A percentile compares a stretch with the other conserved stretches of the same genome.
These are phyloP conservation scores for Perizoma flavofasciatum DNA, from an alignment of 2,888 invertebrate genomes.

Conservation along the genomic window DNA sequence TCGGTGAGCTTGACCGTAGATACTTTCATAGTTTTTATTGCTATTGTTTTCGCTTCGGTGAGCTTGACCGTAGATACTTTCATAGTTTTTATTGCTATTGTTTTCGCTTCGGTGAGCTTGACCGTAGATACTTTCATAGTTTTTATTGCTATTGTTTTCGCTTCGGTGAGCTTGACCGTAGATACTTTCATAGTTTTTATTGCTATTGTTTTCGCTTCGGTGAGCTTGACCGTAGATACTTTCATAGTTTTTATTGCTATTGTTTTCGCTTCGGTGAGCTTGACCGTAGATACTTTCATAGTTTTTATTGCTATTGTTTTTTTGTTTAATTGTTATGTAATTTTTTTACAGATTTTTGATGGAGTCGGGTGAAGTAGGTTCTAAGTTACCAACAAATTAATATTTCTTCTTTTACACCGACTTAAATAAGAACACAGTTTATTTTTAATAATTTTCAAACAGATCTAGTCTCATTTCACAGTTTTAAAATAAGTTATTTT, in stretches of 20 bases:
- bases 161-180: neutral
- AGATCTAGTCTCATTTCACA: constrained; percentile 82
- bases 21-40: neutral
- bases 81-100: neutral
- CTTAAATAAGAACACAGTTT: constrained; percentile 37
- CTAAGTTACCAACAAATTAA: constrained; percentile 57
- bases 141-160: neutral
- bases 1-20: neutral
- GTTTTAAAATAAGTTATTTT: constrained; percentile 79
- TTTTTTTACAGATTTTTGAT: constrained; percentile 73
- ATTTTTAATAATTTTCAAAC: constrained; percentile 63
- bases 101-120: constrained; percentile 5
- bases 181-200: neutral
- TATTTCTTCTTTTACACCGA: constrained; percentile 41
- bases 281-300: neutral
- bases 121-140: neutral
- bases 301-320: neutral
- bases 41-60: constrained; percentile 3
- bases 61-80: neutral
- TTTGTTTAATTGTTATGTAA: constrained; percentile 39
- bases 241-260: neutral
- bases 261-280: neutral
- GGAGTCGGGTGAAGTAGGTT: constrained; percentile 41
- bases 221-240: neutral
- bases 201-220: constrained; percentile 2